Evolutionary conservation across 2,888 invertebrate genomes (phyloP).

Genomic region (Ecliptopera silaceata): DNA sequence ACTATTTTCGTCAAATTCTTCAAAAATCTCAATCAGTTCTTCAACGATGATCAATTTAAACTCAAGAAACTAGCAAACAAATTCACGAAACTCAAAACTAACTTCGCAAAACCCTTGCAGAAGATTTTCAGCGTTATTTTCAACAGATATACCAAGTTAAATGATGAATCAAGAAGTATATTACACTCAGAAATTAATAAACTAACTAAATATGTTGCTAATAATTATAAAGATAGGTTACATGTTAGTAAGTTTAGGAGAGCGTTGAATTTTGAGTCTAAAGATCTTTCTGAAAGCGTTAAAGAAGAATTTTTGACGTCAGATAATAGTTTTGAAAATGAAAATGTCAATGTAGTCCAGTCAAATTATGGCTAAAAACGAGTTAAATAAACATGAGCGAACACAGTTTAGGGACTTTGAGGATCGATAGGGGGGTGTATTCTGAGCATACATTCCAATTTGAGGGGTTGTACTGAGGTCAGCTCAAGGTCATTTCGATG

Average conservation of each 20-base stretch:
- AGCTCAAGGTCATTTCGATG: no score
- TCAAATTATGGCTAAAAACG: no score
- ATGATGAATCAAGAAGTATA: background rate
- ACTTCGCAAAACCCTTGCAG: slow-evolving; percentile 17
- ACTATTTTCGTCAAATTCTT: slow-evolving; percentile 8
- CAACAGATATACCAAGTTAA: slow-evolving; percentile 9
- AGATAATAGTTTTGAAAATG: background rate
- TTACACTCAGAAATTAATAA: slow-evolving; percentile 9
- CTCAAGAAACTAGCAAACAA: slow-evolving; percentile 16
- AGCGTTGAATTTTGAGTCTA: background rate
- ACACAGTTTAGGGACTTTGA: no score
- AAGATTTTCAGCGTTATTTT: slow-evolving; percentile 20
- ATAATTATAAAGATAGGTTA: background rate
- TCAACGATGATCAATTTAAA: slow-evolving; percentile 10
- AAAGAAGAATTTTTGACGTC: background rate
- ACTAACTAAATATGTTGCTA: background rate
- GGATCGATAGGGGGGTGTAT: no score
- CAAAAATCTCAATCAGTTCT: slow-evolving; percentile 13
- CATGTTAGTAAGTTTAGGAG: background rate
- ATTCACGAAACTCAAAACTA: slow-evolving; percentile 13
- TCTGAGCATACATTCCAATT: no score
- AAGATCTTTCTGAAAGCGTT: background rate
- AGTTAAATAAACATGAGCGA: no score
- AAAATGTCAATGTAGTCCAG: background rate
- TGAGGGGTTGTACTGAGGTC: no score